Base-by-base conservation (phyloP, 2,113 vertebrate genomes). In the Dipodomys ordii region DNA sequence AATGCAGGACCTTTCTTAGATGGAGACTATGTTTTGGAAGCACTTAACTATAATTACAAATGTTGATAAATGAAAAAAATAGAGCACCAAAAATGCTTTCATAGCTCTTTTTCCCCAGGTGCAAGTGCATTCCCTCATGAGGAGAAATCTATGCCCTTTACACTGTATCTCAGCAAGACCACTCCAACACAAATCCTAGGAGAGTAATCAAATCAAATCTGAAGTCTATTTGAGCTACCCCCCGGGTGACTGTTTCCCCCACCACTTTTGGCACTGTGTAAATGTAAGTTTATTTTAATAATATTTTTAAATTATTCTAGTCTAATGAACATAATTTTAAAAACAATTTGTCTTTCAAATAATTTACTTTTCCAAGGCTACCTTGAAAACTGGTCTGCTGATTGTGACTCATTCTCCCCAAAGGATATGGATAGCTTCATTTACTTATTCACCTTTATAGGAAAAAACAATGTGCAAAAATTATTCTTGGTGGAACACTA, bases 11-110 rank as follows among this genome's bases (percentile, higher is more conserved):
- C 65, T 96, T 95, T 96, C 80, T 71, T 80, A 85, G 73, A 72
- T 46, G 35, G 32, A 93, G 87, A 78, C 57, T 49, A 53, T 89
- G 74, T 89, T 96, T 97, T 96, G 71, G 94, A 96, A 96, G 90
- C 96, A 96, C 78, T 97, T 96, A 97, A 92, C 90, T 95, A 32
- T 80, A 95, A 93, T 96, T 96, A 93, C 78, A 93, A 85, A 95
- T 72, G 60, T 87, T 97, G 94, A 95, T 96, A 96, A 83, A 88
- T 92, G 80, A 96, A 96, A 89, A 90, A 94, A 91, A 81, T 22
- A 16, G 25, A 65, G 20, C 44, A 79, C 60, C 85, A 27, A 79
- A 93, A 95, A 85, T 90, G 62, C 82, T 95, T 97, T 94, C 72
- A n/a, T 80, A 90, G 65, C 8, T 15, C 30, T 71, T 84, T 49